A percentile compares a stretch with the other conserved stretches of the same genome.
Evolutionary conservation across 2,113 vertebrate species (phyloP).

Genomic region (Phoenicopterus ruber): DNA sequence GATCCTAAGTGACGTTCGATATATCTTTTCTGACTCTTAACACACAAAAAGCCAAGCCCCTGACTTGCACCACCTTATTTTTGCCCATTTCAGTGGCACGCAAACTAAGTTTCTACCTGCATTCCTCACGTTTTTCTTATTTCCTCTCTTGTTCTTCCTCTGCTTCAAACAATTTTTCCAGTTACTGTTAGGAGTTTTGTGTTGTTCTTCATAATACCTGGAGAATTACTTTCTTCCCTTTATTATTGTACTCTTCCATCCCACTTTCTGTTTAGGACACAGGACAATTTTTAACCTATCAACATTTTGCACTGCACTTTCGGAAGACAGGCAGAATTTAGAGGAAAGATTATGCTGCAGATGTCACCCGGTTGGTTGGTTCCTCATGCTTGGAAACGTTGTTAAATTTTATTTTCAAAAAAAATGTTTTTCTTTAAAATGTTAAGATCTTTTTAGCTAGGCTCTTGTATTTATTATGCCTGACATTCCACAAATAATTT

Average conservation of each 20-base stretch:
- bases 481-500: neutral
- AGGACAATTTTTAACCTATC: neutral
- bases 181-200: neutral
- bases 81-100: neutral
- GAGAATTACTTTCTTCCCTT: neutral
- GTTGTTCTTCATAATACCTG: neutral
- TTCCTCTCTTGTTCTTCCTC: neutral
- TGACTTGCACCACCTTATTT: neutral
- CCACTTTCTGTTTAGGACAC: neutral
- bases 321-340: neutral
- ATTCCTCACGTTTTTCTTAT: neutral
- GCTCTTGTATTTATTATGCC: neutral
- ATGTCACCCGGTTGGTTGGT: neutral
- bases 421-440: neutral
- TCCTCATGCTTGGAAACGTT: neutral
- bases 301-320: neutral
- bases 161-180: neutral
- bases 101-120: neutral
- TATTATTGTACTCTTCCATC: neutral
- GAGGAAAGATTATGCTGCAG: neutral
- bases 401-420: neutral
- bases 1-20: neutral
- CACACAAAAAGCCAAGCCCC: neutral
- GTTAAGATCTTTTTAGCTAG: neutral
- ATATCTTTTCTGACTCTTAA: neutral